Percentiles rank a stretch among this genome's conserved stretches.
Conservation (phyloP, 1,140 invertebrate genomes). For the Lamellibrachia luymesi region DNA sequence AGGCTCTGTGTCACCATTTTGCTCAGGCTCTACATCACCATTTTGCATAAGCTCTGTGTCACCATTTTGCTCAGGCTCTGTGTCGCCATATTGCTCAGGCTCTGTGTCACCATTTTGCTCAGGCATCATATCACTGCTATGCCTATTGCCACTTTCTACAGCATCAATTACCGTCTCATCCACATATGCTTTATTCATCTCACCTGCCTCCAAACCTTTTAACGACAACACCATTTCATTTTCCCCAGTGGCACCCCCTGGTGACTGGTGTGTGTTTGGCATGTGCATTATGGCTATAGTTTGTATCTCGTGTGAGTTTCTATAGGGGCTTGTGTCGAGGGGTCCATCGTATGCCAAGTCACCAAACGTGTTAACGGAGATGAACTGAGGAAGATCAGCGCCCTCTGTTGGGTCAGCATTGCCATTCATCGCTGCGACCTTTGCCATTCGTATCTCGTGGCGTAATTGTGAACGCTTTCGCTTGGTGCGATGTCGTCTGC, state of each 20-base stretch:
- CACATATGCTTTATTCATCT: background rate
- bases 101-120: no score
- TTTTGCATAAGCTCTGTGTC: no score
- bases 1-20: no score
- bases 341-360: background rate
- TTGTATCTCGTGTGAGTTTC: background rate
- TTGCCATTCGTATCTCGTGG: background rate
- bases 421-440: background rate
- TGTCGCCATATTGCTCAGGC: no score
- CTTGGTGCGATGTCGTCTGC: background rate
- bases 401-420: background rate
- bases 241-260: no score
- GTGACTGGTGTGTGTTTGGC: background rate
- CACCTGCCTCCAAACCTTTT: background rate
- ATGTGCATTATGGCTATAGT: background rate
- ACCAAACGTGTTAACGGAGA: background rate
- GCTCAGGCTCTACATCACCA: no score
- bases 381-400: background rate
- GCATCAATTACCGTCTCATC: background rate
- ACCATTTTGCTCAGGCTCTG: no score
- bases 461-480: background rate
- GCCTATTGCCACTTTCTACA: background rate
- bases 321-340: background rate
- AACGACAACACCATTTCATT: background rate
- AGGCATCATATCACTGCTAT: background rate